phyloP scores from a whole-genome alignment of 1,140 invertebrate species.

The Dendrolimus kikuchii region DNA sequence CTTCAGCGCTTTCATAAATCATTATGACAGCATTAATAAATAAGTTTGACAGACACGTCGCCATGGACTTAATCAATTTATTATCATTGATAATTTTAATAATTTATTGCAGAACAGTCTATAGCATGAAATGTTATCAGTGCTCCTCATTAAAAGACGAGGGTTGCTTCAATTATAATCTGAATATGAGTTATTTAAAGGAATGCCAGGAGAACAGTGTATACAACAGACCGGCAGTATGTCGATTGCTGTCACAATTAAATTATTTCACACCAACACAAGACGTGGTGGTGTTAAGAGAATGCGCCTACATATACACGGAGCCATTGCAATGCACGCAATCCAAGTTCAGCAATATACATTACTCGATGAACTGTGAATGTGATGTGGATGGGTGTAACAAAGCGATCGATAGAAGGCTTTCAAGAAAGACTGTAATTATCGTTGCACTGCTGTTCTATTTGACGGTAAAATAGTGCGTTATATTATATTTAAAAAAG shows the following conservation, averaged over 20 bases:
- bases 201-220: slow-evolving; percentile 25
- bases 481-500: not conserved
- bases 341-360: slow-evolving; percentile 41
- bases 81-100: slow-evolving; percentile 8
- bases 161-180: slow-evolving; percentile 36
- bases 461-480: not conserved
- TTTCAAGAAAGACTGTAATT: not conserved
- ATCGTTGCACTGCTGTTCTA: not conserved
- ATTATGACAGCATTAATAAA: not conserved
- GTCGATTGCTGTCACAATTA: slow-evolving; percentile 30
- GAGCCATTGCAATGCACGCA: slow-evolving; percentile 29
- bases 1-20: not conserved
- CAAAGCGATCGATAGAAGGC: slow-evolving; percentile 20
- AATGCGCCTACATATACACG: slow-evolving; percentile 45
- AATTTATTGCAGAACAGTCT: slow-evolving; percentile 17
- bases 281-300: slow-evolving; percentile 35
- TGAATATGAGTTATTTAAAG: slow-evolving; percentile 34
- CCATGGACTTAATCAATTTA: not conserved
- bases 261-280: slow-evolving; percentile 39
- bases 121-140: slow-evolving; percentile 48
- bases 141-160: slow-evolving; percentile 31
- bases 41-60: not conserved
- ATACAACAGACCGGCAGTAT: slow-evolving; percentile 8
- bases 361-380: slow-evolving; percentile 51
- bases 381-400: slow-evolving; percentile 55